Evolutionary conservation across 2,888 invertebrate species (phyloP).

Genomic region (Protonemura montana): DNA sequence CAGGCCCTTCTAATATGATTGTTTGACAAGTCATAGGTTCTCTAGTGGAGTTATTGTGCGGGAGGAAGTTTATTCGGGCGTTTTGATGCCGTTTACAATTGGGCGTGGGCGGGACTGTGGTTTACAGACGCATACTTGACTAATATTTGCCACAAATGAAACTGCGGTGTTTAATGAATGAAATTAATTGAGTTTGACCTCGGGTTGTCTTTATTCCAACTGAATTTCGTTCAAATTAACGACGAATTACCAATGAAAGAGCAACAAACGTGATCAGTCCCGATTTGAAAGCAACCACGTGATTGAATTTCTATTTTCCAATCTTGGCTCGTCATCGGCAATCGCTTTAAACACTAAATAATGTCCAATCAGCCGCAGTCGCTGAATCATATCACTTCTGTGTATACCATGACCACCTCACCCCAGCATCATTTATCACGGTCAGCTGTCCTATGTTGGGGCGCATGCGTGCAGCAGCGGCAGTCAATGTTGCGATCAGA

Average conservation of each 20-base stretch:
- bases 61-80: neutral
- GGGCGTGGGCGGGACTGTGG: too few relatives aligned
- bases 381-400: constrained; percentile 27
- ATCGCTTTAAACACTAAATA: neutral
- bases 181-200: too few relatives aligned
- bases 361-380: constrained; percentile 30
- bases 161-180: too few relatives aligned
- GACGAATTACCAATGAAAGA: too few relatives aligned
- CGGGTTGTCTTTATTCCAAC: too few relatives aligned
- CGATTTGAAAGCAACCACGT: neutral
- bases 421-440: constrained; percentile 25
- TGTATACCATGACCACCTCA: neutral
- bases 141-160: neutral
- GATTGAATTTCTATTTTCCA: neutral
- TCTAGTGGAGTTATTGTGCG: neutral
- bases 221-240: too few relatives aligned
- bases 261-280: neutral
- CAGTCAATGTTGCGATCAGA: constrained; percentile 9
- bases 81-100: neutral
- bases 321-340: neutral
- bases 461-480: constrained; percentile 18
- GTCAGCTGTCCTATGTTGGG: neutral
- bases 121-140: too few relatives aligned
- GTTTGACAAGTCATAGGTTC: neutral
- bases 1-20: neutral